Base-by-base conservation (phyloP, 2,113 vertebrate species). In the Oreochromis aureus region DNA sequence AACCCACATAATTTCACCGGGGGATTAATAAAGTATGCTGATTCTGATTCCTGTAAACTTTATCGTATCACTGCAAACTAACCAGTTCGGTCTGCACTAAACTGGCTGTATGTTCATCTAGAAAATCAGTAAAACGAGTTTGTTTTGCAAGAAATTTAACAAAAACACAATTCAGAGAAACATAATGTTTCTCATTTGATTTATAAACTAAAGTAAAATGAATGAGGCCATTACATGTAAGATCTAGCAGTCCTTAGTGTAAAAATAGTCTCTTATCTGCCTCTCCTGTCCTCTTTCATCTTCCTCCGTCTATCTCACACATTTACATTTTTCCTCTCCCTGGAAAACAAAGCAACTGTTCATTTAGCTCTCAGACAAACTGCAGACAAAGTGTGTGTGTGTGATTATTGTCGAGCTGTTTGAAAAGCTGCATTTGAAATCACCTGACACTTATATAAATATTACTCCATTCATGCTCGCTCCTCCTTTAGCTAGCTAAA, bases 131-230 rank as follows among this genome's bases (percentile, higher is more conserved):
- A 66, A 36, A 66, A 36, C 19, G 0, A 22, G 34, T 66, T 66
- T 66, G 34, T 39, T 39, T 66, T 66, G 61, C 10, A 39, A 66
- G 10, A 66, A 0, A 39, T 39, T 39, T 2, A 36, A 66, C 10
- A 66, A 39, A 66, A 69, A 22, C 34, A 69, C 34, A 69, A 22
- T 41, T 41, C 63, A 69, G 63, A n/a, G 34, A 69, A 15, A 69
- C 63, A 22, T 0, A 13, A 22, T 0, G 19, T 41, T 22, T 69
- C 63, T 8, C 9, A 0, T 22, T 36, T 13, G 19, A 69, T 39
- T 39, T 41, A 69, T 16, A 69, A 66, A 2, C 61, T 2, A 0
- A 69, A 22, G 6, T 69, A 0, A 66, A 39, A 39, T 0, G 19
- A 66, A 66, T n/a, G 34, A 66, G 61, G 4, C 18, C 32, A 66